Base-by-base conservation (phyloP, 2,888 invertebrate species). In the Pandemis corylana region DNA sequence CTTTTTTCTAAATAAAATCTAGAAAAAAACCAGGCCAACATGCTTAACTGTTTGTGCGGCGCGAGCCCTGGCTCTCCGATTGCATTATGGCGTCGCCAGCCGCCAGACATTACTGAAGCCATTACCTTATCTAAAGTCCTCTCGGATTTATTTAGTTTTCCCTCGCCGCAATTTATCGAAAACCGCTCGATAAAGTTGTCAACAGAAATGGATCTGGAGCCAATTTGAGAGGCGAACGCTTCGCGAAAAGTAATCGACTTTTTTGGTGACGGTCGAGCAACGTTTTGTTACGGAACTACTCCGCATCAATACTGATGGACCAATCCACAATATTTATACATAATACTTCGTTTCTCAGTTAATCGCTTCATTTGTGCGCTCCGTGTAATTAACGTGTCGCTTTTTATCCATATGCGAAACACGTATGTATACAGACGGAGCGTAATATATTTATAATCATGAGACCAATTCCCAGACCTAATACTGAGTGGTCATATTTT, bases 41-140 rank as follows among this genome's bases (percentile, higher is more conserved):
- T 79, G 80, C 82, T 81, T 80, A 80, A 80, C 83, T 83, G 85
- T 84, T 85, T 86, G 84, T 79, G 77, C 79, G 82, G 87, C 79
- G 79, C 82, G 89, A 89, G 87, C 87, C 87, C 85, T 87, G 84
- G 87, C 83, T 89, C 89, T 88, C 85, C 90, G 92, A 94, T 93
- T 93, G 93, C 94, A 93, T 93, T 93, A 93, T 88, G 88, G 89
- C 87, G 85, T 86, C 85, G 85, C 86, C 89, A 90, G 90, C 89
- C 87, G 90, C 89, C 87, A 93, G 92, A 91, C 94, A 93, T 93
- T 93, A 93, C 92, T 89, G 90, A 88, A 90, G 87, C 94, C 93
- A 94, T 94, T 94, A 94, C 94, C 94, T 94, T 94, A 94, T 94
- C 94, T 94, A 91, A 94, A 94, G 94, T 92, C 93, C 90, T 93